Percentiles rank a stretch among this genome's conserved stretches.
These are phyloP conservation scores for Thunnus albacares DNA, from an alignment of 2,797 vertebrate genomes.

Conservation along the genomic window DNA sequence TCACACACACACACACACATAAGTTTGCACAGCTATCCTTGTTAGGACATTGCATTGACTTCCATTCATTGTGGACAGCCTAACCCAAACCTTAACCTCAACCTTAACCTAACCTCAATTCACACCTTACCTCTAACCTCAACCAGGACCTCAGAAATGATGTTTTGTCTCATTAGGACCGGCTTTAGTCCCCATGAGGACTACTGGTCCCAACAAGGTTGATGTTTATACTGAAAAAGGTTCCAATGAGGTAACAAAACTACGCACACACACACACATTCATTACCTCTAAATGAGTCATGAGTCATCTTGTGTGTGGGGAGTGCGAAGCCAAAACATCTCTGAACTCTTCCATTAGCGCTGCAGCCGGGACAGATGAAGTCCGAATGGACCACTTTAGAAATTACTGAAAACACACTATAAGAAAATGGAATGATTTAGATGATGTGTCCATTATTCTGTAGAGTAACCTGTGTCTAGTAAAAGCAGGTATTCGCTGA, in stretches of 20 bases:
- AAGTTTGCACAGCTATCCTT: neutral
- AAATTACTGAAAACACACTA: constrained; percentile 17
- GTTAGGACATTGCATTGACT: too few species aligned
- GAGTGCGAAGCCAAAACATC: constrained; percentile 19
- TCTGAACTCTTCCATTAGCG: constrained; percentile 8
- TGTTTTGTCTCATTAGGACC: too few species aligned
- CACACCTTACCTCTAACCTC: too few species aligned
- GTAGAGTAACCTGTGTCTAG: neutral
- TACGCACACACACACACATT: constrained; percentile 19
- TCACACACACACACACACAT: constrained; percentile 24
- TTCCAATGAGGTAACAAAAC: too few species aligned
- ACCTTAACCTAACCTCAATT: too few species aligned
- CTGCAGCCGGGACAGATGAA: constrained; percentile 5
- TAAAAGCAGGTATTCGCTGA: neutral
- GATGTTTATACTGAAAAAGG: too few species aligned
- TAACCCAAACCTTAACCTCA: too few species aligned
- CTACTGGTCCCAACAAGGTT: too few species aligned
- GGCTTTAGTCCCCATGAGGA: too few species aligned
- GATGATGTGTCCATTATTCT: neutral
- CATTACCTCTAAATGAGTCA: constrained; percentile 41
- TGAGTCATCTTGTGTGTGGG: constrained; percentile 37
- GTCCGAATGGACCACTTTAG: constrained; percentile 22
- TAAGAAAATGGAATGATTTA: constrained; percentile 5
- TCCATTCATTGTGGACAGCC: too few species aligned
- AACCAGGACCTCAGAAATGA: too few species aligned